These are phyloP conservation scores for Anas platyrhynchos DNA, from an alignment of 2,113 vertebrate genomes.

Conservation along the genomic window DNA sequence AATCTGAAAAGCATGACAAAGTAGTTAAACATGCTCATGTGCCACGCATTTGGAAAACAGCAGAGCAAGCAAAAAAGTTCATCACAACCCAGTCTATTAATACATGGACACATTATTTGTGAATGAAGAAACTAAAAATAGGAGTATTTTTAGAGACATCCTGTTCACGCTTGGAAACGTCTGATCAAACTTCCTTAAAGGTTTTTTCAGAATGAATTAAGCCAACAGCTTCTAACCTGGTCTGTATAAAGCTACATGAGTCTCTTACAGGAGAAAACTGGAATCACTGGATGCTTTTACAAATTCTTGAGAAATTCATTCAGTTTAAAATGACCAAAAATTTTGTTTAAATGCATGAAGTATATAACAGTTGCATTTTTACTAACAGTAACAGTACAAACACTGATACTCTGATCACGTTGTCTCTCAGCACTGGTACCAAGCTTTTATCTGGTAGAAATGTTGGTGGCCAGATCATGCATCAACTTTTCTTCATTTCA, in stretches of 20 bases:
- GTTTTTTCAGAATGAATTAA: neutral
- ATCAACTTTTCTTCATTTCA: neutral
- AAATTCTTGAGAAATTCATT: neutral
- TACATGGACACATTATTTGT: neutral
- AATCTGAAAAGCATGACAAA: slow-evolving; percentile 80
- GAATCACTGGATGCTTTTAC: neutral
- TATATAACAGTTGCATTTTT: neutral
- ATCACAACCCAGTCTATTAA: neutral
- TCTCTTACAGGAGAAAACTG: neutral
- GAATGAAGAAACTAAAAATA: neutral
- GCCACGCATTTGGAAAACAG: neutral
- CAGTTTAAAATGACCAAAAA: neutral
- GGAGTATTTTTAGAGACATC: neutral
- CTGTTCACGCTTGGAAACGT: neutral
- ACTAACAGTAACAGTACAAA: neutral
- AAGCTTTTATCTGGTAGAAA: neutral
- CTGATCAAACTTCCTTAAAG: neutral
- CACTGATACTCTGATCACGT: neutral
- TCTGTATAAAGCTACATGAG: neutral
- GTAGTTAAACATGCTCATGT: slow-evolving; percentile 28
- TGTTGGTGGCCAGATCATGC: neutral
- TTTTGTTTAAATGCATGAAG: neutral
- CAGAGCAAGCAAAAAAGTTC: neutral
- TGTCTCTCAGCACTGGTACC: neutral
- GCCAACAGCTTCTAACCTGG: neutral